Base-by-base conservation (phyloP, 2,888 invertebrate genomes). In the Phengaris alcon region DNA sequence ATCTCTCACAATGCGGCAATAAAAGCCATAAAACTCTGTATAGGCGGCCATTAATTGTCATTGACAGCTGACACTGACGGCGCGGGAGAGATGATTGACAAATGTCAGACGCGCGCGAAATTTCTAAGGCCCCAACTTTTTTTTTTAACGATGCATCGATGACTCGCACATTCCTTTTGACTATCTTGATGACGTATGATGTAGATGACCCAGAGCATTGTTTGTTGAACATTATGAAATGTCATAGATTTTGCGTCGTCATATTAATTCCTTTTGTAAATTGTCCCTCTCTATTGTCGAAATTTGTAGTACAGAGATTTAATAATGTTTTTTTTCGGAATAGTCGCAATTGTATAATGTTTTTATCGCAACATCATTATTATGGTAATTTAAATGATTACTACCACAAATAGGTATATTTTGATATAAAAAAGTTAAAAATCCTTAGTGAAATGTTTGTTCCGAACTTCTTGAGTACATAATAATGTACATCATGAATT, bases 11-110 rank as follows among this genome's bases (percentile, higher is more conserved):
- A 89, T 85, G 87, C 82, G 82, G 87, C 84, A 91, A 91, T 90
- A 91, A 90, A 89, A 87, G 86, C 91, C 88, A 90, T 91, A 91
- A 90, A 92, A 90, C 88, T 90, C 87, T 91, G 88, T 90, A 92
- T 91, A 84, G 88, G 82, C 83, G 80, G 87, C 87, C 91, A 93
- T 93, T 92, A 92, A 92, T 93, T 93, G 93, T 93, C 91, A 93
- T 91, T 90, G 93, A 90, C 93, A 90, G 87, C 82, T 90, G 90
- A 89, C 90, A 90, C 88, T 81, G 78, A 80, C 77, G 77, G 79
- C 82, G 84, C 77, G 80, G 82, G 86, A 87, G 88, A 87, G 85
- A 84, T 92, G 93, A 93, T 92, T 92, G 93, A 93, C 93, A 91
- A 92, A 92, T 90, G 93, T 93, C 93, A 91, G 87, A 79, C 82